Percentiles rank a stretch among this genome's conserved stretches.
Conservation (phyloP, 2,113 vertebrate genomes). For the Hypocryptadius cinnamomeus region DNA sequence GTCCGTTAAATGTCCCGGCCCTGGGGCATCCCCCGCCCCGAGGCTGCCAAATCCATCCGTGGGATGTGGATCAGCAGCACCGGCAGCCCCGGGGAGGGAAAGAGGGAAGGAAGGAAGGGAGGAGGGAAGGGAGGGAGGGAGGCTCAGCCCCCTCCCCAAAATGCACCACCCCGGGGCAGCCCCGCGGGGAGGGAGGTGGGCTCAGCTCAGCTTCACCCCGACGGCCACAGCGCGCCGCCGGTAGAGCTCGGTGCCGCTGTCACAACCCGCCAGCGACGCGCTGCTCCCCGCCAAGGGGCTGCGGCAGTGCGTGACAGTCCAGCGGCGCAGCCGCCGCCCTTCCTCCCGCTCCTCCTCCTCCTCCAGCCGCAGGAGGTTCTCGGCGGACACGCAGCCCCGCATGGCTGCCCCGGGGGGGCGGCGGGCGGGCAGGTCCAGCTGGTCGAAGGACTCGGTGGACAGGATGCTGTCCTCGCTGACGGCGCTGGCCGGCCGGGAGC, state of each 20-base stretch:
- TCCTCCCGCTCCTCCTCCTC: slow-evolving; percentile 11
- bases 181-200: not conserved
- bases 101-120: not conserved
- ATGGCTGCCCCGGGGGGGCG: slow-evolving; percentile 35
- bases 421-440: slow-evolving; percentile 83
- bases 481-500: slow-evolving; percentile 66
- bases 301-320: slow-evolving; percentile 68
- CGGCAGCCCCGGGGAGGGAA: not conserved
- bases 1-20: not conserved
- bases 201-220: slow-evolving; percentile 72
- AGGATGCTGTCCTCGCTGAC: slow-evolving; percentile 95
- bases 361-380: slow-evolving; percentile 80
- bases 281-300: slow-evolving; percentile 66
- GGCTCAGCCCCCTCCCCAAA: not conserved
- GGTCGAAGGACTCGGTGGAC: slow-evolving; percentile 94
- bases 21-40: not conserved
- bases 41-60: not conserved
- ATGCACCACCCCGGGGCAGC: rapidly evolving
- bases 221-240: slow-evolving; percentile 66
- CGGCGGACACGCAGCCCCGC: slow-evolving; percentile 83
- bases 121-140: not conserved
- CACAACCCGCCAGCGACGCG: slow-evolving; percentile 78
- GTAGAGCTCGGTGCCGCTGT: slow-evolving; percentile 69
- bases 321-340: slow-evolving; percentile 49
- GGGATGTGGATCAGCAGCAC: not conserved